Conservation (phyloP, 2,113 vertebrate genomes). For the Ciconia stormi region DNA sequence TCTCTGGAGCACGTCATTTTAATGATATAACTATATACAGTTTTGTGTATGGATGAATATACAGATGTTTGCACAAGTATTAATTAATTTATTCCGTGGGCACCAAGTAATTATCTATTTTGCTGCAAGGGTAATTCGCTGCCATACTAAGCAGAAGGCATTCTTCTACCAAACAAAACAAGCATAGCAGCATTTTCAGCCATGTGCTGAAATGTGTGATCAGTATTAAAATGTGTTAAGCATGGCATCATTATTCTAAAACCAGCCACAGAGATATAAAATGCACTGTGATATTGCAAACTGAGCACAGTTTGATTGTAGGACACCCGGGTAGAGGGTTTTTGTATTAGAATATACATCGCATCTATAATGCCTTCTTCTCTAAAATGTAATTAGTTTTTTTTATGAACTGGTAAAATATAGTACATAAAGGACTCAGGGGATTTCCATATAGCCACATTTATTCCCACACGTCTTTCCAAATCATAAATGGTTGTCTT, state of each 20-base stretch:
- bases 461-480: conserved; percentile 90
- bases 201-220: conserved; percentile 17
- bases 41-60: not conserved
- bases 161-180: conserved; percentile 26
- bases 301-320: conserved; percentile 4
- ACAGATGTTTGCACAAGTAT: conserved; percentile 20
- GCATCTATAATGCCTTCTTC: conserved; percentile 45
- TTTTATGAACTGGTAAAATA: conserved; percentile 92
- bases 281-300: not conserved
- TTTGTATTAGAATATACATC: conserved; percentile 55
- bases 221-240: conserved; percentile 17
- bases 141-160: conserved; percentile 10
- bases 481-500: conserved; percentile 98
- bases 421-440: conserved; percentile 88
- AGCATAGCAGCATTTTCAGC: conserved; percentile 37
- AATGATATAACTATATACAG: not conserved
- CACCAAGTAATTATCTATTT: conserved; percentile 14
- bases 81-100: not conserved
- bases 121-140: conserved; percentile 34
- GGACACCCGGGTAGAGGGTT: not conserved
- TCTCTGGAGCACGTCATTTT: not conserved
- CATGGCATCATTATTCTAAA: conserved; percentile 43
- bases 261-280: conserved; percentile 14
- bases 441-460: conserved; percentile 88
- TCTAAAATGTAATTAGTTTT: conserved; percentile 89